Evolutionary conservation across 2,797 vertebrate species (phyloP).

Genomic region (Sebastes glaucus): DNA sequence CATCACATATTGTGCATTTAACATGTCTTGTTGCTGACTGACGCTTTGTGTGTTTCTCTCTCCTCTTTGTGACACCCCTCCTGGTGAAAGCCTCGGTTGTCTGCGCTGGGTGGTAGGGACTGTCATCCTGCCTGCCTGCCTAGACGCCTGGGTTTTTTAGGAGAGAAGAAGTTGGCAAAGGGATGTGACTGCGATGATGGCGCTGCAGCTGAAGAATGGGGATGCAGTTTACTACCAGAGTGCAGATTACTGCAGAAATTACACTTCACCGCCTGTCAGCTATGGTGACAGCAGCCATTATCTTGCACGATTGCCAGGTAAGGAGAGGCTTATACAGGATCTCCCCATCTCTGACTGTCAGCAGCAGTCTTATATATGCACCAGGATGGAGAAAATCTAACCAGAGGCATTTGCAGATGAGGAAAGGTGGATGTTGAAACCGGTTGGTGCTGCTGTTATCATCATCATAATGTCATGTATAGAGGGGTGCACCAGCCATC

Average conservation of each 20-base stretch:
- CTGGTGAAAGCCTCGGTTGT: slow-evolving; percentile 7
- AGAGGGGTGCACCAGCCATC: slow-evolving; percentile 22
- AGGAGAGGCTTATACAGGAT: slow-evolving; percentile 35
- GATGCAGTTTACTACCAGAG: slow-evolving; percentile 80
- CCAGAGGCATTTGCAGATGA: slow-evolving; percentile 34
- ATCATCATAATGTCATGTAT: slow-evolving; percentile 39
- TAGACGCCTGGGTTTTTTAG: slow-evolving; percentile 30
- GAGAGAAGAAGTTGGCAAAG: slow-evolving; percentile 78
- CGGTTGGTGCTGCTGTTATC: slow-evolving; percentile 45
- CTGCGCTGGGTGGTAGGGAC: slow-evolving; percentile 42
- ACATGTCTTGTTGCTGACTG: rapidly evolving
- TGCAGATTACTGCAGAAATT: slow-evolving; percentile 79
- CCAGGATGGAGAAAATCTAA: slow-evolving; percentile 39
- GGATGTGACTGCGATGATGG: slow-evolving; percentile 83
- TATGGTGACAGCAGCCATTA: slow-evolving; percentile 81
- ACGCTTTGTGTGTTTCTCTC: not conserved
- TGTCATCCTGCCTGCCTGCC: slow-evolving; percentile 49
- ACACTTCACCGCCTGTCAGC: slow-evolving; percentile 71
- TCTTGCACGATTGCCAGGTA: slow-evolving; percentile 82
- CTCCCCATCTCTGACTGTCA: slow-evolving; percentile 19
- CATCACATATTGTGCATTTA: rapidly evolving
- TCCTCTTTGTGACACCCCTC: slow-evolving; percentile 10
- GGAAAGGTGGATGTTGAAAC: slow-evolving; percentile 37
- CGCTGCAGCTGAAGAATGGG: slow-evolving; percentile 82
- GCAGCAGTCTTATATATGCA: not conserved